A percentile compares a stretch with the other conserved stretches of the same genome.
Evolutionary conservation across 2,797 vertebrate genomes (phyloP).

Genomic region (Catostomus latipinnis): DNA sequence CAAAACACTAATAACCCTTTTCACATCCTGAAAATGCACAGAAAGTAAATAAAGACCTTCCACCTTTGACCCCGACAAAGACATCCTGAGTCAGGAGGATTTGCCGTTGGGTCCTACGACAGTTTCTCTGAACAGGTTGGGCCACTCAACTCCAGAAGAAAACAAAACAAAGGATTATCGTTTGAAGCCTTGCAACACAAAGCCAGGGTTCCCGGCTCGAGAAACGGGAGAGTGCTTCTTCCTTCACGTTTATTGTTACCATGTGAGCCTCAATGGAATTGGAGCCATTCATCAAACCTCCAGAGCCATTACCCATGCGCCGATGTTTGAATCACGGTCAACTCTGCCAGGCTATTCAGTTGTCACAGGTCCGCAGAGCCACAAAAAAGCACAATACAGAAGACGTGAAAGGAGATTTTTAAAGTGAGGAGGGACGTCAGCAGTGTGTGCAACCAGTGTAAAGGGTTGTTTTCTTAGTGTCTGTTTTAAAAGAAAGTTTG

Average conservation of each 20-base stretch:
- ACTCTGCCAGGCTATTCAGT: slow-evolving; percentile 47
- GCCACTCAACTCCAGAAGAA: slow-evolving; percentile 35
- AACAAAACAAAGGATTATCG: slow-evolving; percentile 39
- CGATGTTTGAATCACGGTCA: slow-evolving; percentile 57
- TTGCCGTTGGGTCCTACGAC: slow-evolving; percentile 16
- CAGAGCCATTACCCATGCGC: slow-evolving; percentile 41
- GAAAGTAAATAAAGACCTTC: slow-evolving; percentile 10
- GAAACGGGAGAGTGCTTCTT: slow-evolving; percentile 45
- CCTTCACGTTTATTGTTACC: slow-evolving; percentile 50
- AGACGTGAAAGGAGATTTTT: slow-evolving; percentile 47
- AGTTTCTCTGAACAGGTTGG: slow-evolving; percentile 27
- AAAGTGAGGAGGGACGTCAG: slow-evolving; percentile 27
- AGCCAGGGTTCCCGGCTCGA: slow-evolving; percentile 11
- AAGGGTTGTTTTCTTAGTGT: slow-evolving; percentile 28
- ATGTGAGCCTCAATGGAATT: slow-evolving; percentile 51
- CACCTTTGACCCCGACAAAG: slow-evolving; percentile 30
- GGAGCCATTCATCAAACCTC: slow-evolving; percentile 59
- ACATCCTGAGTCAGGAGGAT: slow-evolving; percentile 21
- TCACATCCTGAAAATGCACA: slow-evolving; percentile 6
- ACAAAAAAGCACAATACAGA: slow-evolving; percentile 30
- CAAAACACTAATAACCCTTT: background rate
- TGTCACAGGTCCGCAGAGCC: slow-evolving; percentile 1
- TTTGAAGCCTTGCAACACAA: slow-evolving; percentile 39
- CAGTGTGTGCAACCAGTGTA: slow-evolving; percentile 13
- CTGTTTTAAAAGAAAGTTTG: slow-evolving; percentile 22